Base-by-base conservation (phyloP, 2,888 invertebrate species). In the Leptinotarsa peninsularis region DNA sequence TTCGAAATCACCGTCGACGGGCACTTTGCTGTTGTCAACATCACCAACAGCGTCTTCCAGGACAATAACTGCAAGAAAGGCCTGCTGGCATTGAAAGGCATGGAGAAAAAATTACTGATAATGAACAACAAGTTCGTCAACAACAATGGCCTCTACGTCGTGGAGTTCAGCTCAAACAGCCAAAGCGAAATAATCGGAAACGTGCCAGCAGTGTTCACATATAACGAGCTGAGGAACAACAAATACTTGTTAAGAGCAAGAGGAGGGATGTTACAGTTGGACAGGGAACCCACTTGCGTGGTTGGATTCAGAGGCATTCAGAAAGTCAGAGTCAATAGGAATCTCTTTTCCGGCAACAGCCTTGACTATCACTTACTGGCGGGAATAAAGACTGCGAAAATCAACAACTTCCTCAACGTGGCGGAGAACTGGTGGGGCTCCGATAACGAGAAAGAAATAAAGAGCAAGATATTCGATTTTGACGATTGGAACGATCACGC, bases 401-500 rank as follows among this genome's bases (percentile, higher is more conserved):
- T 98, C 2, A 93, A 96, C 79, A 98, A 96, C 84, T 91, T 92
- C 63, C 90, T 99, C 72, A 95, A 98, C 86, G 97, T 96, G 0
- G 92, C 92, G 14, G 95, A 96, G 87, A 99, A 99, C 87, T 99
- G 97, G 96, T 99, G 99, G 99, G 99, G 98, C 15, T 94, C 94
- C 4, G 89, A 90, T 0, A 91, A 94, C 72, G 93, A 95, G 71
- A 89, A 89, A 5, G 91, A 91, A 73, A 99, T 99, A 72, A 92
- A 93, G 81, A 91, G 92, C 70, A 91, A 93, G 85, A 98, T 99
- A 83, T 98, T 99, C 86, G 99, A 99, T 89, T 98, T 99, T 88
- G 98, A 99, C 87, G 98, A 99, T 87, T 99, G 99, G 99, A 99
- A 99, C 87, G 96, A 97, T 88, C 98, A 97, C 87, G 98, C 98